Evolutionary conservation across 2,113 vertebrate genomes (phyloP).

Genomic region (Tylochromis polylepis): DNA sequence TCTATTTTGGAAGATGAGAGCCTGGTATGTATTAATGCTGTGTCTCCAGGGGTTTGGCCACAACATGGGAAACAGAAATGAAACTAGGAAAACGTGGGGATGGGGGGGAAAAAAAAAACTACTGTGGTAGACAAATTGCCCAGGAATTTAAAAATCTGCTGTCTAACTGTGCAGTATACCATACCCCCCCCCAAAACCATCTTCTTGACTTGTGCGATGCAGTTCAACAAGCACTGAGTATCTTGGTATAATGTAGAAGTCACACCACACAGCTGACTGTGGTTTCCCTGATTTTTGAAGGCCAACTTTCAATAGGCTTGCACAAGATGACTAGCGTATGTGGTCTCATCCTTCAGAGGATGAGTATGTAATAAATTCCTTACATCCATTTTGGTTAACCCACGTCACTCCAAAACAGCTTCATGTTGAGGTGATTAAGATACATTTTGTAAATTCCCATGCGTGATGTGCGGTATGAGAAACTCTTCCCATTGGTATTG

Average conservation of each 20-base stretch:
- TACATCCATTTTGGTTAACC: constrained; percentile 6
- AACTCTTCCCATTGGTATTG: not conserved
- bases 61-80: not conserved
- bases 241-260: not conserved
- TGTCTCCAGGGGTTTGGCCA: not conserved
- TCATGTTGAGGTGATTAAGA: constrained; percentile 16
- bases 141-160: not conserved
- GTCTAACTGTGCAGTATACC: not conserved
- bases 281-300: not conserved
- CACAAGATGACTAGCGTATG: not conserved
- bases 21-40: not conserved
- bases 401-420: not conserved
- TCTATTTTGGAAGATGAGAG: not conserved
- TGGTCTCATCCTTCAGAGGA: not conserved
- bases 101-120: not conserved
- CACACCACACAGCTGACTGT: not conserved
- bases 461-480: not conserved
- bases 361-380: constrained; percentile 3
- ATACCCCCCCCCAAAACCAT: not conserved
- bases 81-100: not conserved
- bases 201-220: not conserved
- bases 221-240: not conserved
- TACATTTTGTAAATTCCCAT: not conserved
- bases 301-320: not conserved
- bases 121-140: not conserved